A percentile compares a stretch with the other conserved stretches of the same genome.
These are phyloP conservation scores for Chymomyza caudatula DNA, from an alignment of 2,888 invertebrate species.

Conservation along the genomic window DNA sequence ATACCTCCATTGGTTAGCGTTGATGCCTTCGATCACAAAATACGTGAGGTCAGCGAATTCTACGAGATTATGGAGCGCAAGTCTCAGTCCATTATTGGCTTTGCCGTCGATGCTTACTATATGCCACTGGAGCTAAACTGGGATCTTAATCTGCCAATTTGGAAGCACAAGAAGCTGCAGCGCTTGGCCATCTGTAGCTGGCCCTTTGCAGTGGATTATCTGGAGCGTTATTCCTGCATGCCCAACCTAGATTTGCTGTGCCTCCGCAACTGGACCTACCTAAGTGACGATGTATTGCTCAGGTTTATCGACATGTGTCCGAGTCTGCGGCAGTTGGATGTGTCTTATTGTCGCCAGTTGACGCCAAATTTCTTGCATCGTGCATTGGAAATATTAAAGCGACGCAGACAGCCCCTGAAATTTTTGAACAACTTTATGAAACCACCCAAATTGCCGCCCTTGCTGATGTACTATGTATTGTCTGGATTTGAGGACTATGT, in stretches of 20 bases:
- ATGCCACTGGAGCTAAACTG: slow-evolving; percentile 60
- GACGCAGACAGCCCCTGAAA: slow-evolving; percentile 39
- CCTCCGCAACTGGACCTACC: slow-evolving; percentile 56
- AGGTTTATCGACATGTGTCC: slow-evolving; percentile 61
- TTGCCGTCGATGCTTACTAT: slow-evolving; percentile 69
- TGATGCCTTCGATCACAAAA: slow-evolving; percentile 66
- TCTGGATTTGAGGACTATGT: slow-evolving; percentile 65
- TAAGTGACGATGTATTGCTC: slow-evolving; percentile 56
- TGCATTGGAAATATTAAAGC: slow-evolving; percentile 44
- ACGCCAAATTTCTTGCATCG: slow-evolving; percentile 52
- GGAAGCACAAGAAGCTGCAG: slow-evolving; percentile 48
- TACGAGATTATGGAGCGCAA: slow-evolving; percentile 63
- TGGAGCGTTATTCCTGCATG: slow-evolving; percentile 61
- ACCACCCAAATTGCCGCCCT: slow-evolving; percentile 18
- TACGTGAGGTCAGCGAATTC: slow-evolving; percentile 68
- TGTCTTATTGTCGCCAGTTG: slow-evolving; percentile 64
- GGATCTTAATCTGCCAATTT: slow-evolving; percentile 53
- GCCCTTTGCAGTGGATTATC: slow-evolving; percentile 41
- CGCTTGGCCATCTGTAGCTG: slow-evolving; percentile 70
- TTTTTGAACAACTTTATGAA: slow-evolving; percentile 32
- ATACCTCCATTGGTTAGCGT: slow-evolving; percentile 50
- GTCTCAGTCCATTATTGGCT: slow-evolving; percentile 50
- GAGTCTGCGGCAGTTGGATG: slow-evolving; percentile 61
- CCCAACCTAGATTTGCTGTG: slow-evolving; percentile 55
- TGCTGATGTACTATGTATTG: slow-evolving; percentile 60